Base-by-base conservation (phyloP, 2,113 vertebrate species). In the Halcyon senegalensis region DNA sequence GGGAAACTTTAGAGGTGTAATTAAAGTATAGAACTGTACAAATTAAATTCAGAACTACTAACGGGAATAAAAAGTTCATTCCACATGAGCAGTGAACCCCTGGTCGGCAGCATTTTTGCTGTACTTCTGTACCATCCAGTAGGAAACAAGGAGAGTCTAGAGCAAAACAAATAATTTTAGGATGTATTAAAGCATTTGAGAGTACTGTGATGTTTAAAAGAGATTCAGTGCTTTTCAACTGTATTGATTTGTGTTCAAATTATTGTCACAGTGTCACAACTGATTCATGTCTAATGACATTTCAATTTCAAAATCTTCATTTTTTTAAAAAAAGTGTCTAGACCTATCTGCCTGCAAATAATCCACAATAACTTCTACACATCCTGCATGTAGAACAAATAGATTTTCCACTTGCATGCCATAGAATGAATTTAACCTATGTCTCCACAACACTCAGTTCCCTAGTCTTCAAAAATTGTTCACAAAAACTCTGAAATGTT, bases 251-350 rank as follows among this genome's bases (percentile, higher is more conserved):
- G 21, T 66, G 41, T 46, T 92, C 37, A 51, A 89, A 41, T 51
- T 60, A 74, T 85, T 94, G 63, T 85, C 66, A 59, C 6, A 28
- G 7, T 86, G 79, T 95, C 90, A 83, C 7, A 89, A 77, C 51
- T 48, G 69, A 33, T 93, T 81, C 9, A 19, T 46, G 24, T 79
- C 30, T 87, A 37, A 78, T 89, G 50, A 48, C 25, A 63, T 78
- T 97, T 92, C n/a, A 20, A 48, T 94, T 81, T 84, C 55, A 88
- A 93, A 91, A 89, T 23, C 7, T 39, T 84, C 20, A 16, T 69
- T 69, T 92, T 60, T 90, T 58, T 37, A 37, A 4, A 43, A 83
- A 80, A 85, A 55, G 12, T 56, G 48, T 90, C 62, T 58, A 74
- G 67, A 50, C 31, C 23, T 28, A 70, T 74, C 51, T 93, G 13